Evolutionary conservation across 2,797 vertebrate species (phyloP).

Genomic region (Coranthus polyacanthus): DNA sequence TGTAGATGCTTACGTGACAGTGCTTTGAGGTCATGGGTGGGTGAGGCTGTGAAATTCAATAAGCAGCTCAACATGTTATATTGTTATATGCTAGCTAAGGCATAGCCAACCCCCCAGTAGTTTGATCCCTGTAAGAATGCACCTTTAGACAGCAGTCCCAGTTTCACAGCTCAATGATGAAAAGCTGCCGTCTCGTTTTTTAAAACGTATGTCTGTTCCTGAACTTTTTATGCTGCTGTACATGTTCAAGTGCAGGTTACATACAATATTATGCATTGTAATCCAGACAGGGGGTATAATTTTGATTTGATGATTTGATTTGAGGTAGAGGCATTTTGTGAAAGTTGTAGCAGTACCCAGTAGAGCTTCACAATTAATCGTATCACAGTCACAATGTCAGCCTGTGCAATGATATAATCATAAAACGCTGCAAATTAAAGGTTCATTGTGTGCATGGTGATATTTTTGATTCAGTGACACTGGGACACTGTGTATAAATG

Average conservation of each 20-base stretch:
- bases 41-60: conserved; percentile 73
- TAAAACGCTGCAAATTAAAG: no score
- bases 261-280: no score
- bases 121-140: conserved; percentile 60
- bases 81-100: conserved; percentile 55
- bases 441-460: no score
- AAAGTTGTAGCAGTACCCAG: no score
- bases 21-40: conserved; percentile 49
- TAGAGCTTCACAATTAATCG: no score
- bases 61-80: conserved; percentile 76
- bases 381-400: no score
- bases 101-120: conserved; percentile 27
- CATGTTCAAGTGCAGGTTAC: not conserved
- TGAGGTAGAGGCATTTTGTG: no score
- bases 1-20: conserved; percentile 60
- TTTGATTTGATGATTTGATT: no score
- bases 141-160: conserved; percentile 45
- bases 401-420: no score
- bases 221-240: not conserved
- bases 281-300: no score
- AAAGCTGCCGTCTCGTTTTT: not conserved
- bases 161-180: conserved; percentile 48
- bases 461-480: no score
- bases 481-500: no score
- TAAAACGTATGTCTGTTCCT: not conserved